Evolutionary conservation across 2,888 invertebrate species (phyloP), one percentile per base, ranked within the genome.

Genomic region (Microctonus aethiopoides): DNA sequence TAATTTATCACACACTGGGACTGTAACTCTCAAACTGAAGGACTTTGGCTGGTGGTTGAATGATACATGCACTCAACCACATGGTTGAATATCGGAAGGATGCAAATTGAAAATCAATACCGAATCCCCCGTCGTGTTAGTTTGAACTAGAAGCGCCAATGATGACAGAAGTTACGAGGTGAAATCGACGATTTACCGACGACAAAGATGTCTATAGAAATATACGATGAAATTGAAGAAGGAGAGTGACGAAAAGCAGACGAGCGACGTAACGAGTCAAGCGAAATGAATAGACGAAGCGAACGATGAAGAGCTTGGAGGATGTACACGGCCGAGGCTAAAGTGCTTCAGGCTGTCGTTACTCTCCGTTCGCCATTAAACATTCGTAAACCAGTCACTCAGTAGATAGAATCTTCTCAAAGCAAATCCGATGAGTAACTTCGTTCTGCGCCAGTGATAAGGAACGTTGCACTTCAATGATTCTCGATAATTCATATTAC

Each of bases 51-150:
- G 39, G 16, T 34, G 56, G n/a, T 68, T 70, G 71, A 73, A 78
- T 78, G 75, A 78, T 76, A n/a, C n/a, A n/a, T n/a, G n/a, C n/a
- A n/a, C n/a, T n/a, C n/a, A n/a, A n/a, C n/a, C n/a, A 77, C 78
- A 79, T 72, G 70, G 72, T 34, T 75, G 74, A 76, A 74, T 77
- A 78, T 75, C 70, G 77, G 75, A 74, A 73, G 77, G 80, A 80
- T 78, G 80, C 79, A 82, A 83, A 83, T 83, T 80, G 79, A 83
- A 83, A 82, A 81, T 81, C 81, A 77, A 83, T 83, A 81, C 75
- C 74, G 20, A 32, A 10, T 32, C n/a, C 22, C 59, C 66, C 24
- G 63, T 51, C 34, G 51, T 24, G 29, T 34, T 51, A 6, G 51
- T 32, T 24, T 59, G 32, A 41, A 32, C n/a, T 46, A 7, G 52